Conservation (phyloP, 1,140 invertebrate species). For the Platyscapa corneri region DNA sequence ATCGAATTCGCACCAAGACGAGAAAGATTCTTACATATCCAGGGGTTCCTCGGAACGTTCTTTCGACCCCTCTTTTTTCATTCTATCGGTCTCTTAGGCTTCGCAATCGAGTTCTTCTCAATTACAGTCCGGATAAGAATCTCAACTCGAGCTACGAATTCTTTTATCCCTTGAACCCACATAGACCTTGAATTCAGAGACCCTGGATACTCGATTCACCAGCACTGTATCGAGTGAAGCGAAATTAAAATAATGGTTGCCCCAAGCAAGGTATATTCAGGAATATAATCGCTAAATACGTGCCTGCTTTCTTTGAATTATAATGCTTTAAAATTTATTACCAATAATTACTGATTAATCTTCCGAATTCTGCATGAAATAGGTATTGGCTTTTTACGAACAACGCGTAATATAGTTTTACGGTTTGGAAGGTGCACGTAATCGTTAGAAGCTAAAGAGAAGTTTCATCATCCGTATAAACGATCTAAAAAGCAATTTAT, state of each 20-base stretch:
- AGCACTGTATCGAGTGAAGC: constrained; percentile 1
- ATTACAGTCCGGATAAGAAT: constrained; percentile 26
- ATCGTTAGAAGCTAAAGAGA: too few species aligned
- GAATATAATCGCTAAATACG: constrained; percentile 7
- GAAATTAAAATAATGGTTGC: constrained; percentile 43
- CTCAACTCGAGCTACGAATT: not conserved
- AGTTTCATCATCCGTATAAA: too few species aligned
- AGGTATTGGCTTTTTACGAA: not conserved
- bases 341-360: constrained; percentile 1
- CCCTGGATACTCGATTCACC: constrained; percentile 17
- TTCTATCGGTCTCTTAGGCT: not conserved
- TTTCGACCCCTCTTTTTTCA: not conserved
- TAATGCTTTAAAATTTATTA: constrained; percentile 6
- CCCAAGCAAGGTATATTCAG: not conserved
- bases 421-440: not conserved
- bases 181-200: constrained; percentile 32
- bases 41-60: not conserved
- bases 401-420: not conserved
- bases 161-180: constrained; percentile 25
- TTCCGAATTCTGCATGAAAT: not conserved
- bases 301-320: not conserved
- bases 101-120: constrained; percentile 1
- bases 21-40: not conserved
- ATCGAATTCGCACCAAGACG: not conserved
- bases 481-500: too few species aligned